Conservation (phyloP, 2,113 vertebrate species). For the Neolamprologus devosi region DNA sequence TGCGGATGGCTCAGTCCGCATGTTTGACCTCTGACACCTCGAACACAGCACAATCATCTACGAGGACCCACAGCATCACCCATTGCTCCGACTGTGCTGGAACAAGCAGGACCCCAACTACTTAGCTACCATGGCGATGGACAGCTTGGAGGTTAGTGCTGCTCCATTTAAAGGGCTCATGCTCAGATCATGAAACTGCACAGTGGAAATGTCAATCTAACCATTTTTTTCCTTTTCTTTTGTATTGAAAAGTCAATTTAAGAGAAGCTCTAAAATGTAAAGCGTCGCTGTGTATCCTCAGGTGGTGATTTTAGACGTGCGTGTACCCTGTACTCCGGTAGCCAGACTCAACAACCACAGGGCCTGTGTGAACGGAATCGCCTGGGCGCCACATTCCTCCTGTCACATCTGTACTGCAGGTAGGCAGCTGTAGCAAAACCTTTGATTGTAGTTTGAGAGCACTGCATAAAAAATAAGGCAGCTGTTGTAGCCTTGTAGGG, state of each 20-base stretch:
- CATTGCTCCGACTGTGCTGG: constrained; percentile 87
- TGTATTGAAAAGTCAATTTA: not conserved
- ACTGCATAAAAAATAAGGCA: not conserved
- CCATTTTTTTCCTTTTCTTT: not conserved
- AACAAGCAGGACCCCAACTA: constrained; percentile 94
- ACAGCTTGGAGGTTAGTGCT: constrained; percentile 82
- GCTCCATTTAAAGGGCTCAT: not conserved
- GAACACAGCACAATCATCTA: constrained; percentile 61
- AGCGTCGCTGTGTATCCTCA: constrained; percentile 1
- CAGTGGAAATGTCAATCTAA: not conserved
- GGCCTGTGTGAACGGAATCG: constrained; percentile 94
- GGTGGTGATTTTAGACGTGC: constrained; percentile 96
- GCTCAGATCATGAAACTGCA: not conserved
- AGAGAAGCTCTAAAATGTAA: not conserved
- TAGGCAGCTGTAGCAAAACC: constrained; percentile 9
- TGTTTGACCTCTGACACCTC: constrained; percentile 88
- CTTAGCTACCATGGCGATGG: constrained; percentile 90
- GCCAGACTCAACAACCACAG: constrained; percentile 96
- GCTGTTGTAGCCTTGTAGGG: not conserved
- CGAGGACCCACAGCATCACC: constrained; percentile 73
- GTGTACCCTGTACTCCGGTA: constrained; percentile 93
- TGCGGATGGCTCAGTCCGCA: constrained; percentile 83
- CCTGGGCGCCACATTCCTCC: constrained; percentile 96
- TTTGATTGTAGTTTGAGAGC: not conserved
- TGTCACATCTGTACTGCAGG: constrained; percentile 99